A percentile compares a stretch with the other conserved stretches of the same genome.
phyloP scores from a whole-genome alignment of 23 tunicate genomes.

The Ciona savignyi region DNA sequence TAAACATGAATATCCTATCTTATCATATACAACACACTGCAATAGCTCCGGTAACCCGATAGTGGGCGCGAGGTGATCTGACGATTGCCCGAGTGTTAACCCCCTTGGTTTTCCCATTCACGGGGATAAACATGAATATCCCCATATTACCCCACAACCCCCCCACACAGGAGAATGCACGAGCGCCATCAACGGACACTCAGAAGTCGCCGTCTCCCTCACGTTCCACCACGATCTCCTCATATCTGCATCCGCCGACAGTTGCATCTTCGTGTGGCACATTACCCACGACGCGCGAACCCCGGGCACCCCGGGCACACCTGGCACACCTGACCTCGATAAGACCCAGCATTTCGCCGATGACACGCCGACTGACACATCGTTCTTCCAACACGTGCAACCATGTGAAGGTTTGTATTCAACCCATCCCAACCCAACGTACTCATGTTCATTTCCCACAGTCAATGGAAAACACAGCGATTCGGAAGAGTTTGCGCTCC shows the following conservation, averaged over 20 bases:
- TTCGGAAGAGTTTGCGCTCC: neutral
- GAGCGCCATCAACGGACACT: slow-evolving; percentile 60
- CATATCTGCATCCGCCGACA: slow-evolving; percentile 62
- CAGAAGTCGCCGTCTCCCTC: slow-evolving; percentile 52
- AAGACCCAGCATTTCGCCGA: neutral
- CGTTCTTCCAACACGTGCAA: too few species aligned
- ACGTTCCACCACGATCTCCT: slow-evolving; percentile 28
- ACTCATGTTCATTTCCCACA: too few species aligned
- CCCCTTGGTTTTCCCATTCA: too few species aligned
- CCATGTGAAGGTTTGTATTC: too few species aligned
- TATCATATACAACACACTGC: too few species aligned
- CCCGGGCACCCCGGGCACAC: neutral
- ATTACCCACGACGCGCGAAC: neutral
- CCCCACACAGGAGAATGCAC: slow-evolving; percentile 43
- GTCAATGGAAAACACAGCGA: neutral
- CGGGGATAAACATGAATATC: too few species aligned
- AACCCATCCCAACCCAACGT: too few species aligned
- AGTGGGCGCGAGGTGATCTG: too few species aligned
- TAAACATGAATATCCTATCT: too few species aligned
- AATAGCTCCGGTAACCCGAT: too few species aligned
- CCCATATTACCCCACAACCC: neutral
- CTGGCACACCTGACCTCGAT: neutral
- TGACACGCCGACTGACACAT: too few species aligned
- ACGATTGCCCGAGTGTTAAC: too few species aligned
- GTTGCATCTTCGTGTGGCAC: slow-evolving; percentile 64